Evolutionary conservation across 2,113 vertebrate genomes (phyloP), one percentile per base, ranked within the genome.

Genomic region (Silurus meridionalis): DNA sequence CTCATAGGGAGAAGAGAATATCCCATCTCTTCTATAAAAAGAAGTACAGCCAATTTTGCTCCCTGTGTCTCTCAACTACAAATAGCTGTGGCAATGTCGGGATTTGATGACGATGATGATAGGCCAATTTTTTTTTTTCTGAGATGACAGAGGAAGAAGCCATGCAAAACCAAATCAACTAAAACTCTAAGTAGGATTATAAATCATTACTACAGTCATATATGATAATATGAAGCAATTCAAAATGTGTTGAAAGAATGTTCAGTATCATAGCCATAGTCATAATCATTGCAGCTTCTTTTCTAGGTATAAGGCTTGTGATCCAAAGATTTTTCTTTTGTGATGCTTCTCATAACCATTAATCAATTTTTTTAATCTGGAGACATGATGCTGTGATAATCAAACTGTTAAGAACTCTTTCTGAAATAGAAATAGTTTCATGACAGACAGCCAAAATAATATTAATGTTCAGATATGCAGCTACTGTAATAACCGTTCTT

Each of bases 381-480:
- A 67, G 63, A 67, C 48, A 8, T 37, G 7, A 82, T 52, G 10
- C 83, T 50, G n/a, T 81, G 64, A 28, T 61, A 64, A 80, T 81
- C 66, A 64, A 66, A 64, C 66, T 64, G 57, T 63, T 21, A 21
- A 11, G 48, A 74, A 46, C 9, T 23, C 28, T 80, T 53, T 53
- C 28, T 75, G 75, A 57, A 79, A 57, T 28, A 17, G 17, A 66
- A 61, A 82, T 66, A 23, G 21, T 90, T 57, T 58, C 91, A 69
- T 84, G n/a, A 83, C 63, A 53, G 89, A 85, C 74, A 88, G 72
- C 89, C 79, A 67, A 83, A 88, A 52, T 77, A 83, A 91, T 86
- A 90, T 93, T 90, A 88, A 90, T 87, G 90, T 89, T 88, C 87
- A 87, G 86, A 86, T 89, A 87, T 80, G 69, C 79, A 63, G 86